These are phyloP conservation scores for Bucorvus abyssinicus DNA, from an alignment of 2,797 vertebrate species.

Conservation along the genomic window DNA sequence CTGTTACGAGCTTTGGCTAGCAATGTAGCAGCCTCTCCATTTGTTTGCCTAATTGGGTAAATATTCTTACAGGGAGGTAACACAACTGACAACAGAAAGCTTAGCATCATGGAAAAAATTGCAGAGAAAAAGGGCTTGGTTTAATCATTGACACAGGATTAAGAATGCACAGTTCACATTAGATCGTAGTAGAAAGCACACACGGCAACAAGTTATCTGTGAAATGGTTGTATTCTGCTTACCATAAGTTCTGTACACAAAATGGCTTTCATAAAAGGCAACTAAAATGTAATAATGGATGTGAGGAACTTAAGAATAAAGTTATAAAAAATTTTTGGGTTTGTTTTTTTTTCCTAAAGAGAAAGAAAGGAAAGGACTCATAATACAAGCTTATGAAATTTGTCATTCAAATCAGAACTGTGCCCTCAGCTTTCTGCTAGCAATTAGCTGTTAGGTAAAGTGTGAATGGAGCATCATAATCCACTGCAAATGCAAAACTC, in stretches of 20 bases:
- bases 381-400: neutral
- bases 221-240: neutral
- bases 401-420: neutral
- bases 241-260: accelerated
- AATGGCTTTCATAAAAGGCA: neutral
- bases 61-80: neutral
- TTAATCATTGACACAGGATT: neutral
- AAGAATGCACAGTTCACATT: neutral
- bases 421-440: neutral
- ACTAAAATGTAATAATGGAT: neutral
- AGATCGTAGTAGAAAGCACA: neutral
- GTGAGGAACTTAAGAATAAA: neutral
- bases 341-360: neutral
- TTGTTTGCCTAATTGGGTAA: neutral
- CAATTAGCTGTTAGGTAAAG: neutral
- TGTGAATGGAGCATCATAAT: neutral
- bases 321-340: neutral
- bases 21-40: neutral
- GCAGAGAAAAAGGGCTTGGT: neutral
- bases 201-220: neutral
- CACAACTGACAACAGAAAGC: neutral
- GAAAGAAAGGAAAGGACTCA: neutral
- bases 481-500: neutral
- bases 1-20: neutral
- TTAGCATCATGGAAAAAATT: neutral